Conservation (phyloP, 53 echinoderm and acorn worm species). For the Actinopyga echinites region DNA sequence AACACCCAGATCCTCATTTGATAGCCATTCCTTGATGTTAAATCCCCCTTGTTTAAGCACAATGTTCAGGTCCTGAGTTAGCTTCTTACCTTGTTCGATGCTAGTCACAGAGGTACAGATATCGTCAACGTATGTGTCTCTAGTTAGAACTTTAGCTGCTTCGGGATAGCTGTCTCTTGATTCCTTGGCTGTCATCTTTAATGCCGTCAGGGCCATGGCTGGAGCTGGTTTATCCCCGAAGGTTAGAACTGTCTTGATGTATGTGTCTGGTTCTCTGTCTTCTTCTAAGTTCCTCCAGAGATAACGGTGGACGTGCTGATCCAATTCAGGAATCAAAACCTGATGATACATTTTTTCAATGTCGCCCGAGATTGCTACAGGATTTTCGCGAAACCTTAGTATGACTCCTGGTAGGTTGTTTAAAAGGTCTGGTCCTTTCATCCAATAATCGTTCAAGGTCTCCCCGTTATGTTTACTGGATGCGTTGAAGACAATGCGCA, state of each 20-base stretch:
- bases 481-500: slow-evolving; percentile 31
- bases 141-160: slow-evolving; percentile 20
- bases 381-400: slow-evolving; percentile 28
- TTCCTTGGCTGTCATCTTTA: slow-evolving; percentile 35
- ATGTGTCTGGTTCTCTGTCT: not conserved
- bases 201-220: slow-evolving; percentile 40
- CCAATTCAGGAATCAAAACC: slow-evolving; percentile 25
- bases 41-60: slow-evolving; percentile 26
- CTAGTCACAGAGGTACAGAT: not conserved
- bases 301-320: slow-evolving; percentile 42
- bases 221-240: slow-evolving; percentile 42
- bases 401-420: slow-evolving; percentile 38
- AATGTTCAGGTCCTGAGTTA: not conserved
- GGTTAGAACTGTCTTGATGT: slow-evolving; percentile 30
- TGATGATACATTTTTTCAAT: slow-evolving; percentile 51
- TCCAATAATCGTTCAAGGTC: slow-evolving; percentile 33
- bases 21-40: slow-evolving; percentile 35
- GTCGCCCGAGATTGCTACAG: slow-evolving; percentile 30
- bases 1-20: slow-evolving; percentile 23
- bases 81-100: not conserved
- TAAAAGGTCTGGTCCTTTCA: slow-evolving; percentile 41
- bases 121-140: not conserved
- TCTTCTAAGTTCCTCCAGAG: slow-evolving; percentile 32
- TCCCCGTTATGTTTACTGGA: slow-evolving; percentile 9
- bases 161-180: not conserved